Conservation (phyloP, 2,113 vertebrate species). For the Porphyrio hochstetteri region DNA sequence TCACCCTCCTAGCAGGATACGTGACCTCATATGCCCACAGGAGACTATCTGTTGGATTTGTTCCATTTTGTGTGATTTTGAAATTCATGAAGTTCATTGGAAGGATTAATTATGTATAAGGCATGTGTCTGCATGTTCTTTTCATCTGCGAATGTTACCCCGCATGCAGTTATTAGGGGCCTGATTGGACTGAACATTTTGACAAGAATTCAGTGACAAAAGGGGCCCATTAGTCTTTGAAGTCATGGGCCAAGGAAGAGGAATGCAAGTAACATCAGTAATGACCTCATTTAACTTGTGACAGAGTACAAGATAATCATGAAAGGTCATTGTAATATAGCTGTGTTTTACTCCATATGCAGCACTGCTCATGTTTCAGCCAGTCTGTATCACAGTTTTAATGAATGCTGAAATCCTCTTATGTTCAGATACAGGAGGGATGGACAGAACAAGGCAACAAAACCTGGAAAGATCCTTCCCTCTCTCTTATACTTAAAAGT, state of each 20-base stretch:
- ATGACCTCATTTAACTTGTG: constrained; percentile 67
- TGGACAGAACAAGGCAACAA: background rate
- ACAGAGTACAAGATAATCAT: constrained; percentile 53
- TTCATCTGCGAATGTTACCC: constrained; percentile 57
- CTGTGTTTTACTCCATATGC: background rate
- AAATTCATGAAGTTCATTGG: constrained; percentile 63
- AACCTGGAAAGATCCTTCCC: background rate
- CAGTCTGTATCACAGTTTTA: background rate
- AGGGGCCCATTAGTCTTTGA: constrained; percentile 56
- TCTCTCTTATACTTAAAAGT: background rate
- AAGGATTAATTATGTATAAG: constrained; percentile 67
- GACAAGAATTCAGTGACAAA: constrained; percentile 66
- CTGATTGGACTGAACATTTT: constrained; percentile 63
- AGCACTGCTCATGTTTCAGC: background rate
- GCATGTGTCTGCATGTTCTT: constrained; percentile 57
- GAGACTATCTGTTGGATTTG: constrained; percentile 50
- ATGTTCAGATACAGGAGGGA: background rate
- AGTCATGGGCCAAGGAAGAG: constrained; percentile 50
- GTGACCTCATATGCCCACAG: constrained; percentile 42
- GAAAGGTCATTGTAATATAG: constrained; percentile 43
- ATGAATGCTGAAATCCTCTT: constrained; percentile 6
- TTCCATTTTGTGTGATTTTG: constrained; percentile 61
- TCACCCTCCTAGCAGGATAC: background rate
- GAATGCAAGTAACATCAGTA: constrained; percentile 61
- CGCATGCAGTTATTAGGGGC: constrained; percentile 42